Percentiles rank a stretch among this genome's conserved stretches.
Conservation (phyloP, 2,888 invertebrate genomes). For the Coelinius sp. region DNA sequence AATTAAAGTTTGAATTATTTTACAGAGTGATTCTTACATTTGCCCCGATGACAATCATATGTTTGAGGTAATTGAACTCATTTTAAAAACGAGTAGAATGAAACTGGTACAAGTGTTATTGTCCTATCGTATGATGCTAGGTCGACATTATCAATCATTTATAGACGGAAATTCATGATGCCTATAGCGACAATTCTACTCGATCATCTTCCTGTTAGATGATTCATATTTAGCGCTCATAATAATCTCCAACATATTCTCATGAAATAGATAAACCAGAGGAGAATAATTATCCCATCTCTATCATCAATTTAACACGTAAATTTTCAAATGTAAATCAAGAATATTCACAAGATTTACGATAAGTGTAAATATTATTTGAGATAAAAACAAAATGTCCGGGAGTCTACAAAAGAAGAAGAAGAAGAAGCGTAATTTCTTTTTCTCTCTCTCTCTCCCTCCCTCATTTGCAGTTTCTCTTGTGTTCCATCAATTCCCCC, state of each 20-base stretch:
- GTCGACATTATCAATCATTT: slow-evolving; percentile 13
- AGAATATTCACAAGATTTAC: slow-evolving; percentile 33
- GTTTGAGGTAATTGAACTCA: too few relatives aligned
- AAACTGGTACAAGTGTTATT: slow-evolving; percentile 22
- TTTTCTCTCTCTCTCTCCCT: slow-evolving; percentile 30
- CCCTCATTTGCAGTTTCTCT: slow-evolving; percentile 33
- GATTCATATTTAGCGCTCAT: background rate
- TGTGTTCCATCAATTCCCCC: slow-evolving; percentile 30
- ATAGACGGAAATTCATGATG: background rate
- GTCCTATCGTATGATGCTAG: background rate
- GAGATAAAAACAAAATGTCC: slow-evolving; percentile 39
- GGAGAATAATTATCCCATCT: background rate
- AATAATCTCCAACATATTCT: background rate
- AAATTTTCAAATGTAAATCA: slow-evolving; percentile 8
- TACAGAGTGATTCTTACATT: background rate
- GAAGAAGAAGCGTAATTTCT: slow-evolving; percentile 16
- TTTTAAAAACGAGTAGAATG: background rate
- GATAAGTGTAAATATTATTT: slow-evolving; percentile 16
- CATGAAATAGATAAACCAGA: background rate
- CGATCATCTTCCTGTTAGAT: background rate
- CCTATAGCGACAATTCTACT: slow-evolving; percentile 3
- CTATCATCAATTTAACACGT: background rate
- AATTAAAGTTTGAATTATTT: background rate
- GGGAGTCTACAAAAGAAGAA: slow-evolving; percentile 5
- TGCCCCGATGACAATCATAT: too few relatives aligned